Conservation (phyloP, 2,888 invertebrate species). For the Lumbricus terrestris region DNA sequence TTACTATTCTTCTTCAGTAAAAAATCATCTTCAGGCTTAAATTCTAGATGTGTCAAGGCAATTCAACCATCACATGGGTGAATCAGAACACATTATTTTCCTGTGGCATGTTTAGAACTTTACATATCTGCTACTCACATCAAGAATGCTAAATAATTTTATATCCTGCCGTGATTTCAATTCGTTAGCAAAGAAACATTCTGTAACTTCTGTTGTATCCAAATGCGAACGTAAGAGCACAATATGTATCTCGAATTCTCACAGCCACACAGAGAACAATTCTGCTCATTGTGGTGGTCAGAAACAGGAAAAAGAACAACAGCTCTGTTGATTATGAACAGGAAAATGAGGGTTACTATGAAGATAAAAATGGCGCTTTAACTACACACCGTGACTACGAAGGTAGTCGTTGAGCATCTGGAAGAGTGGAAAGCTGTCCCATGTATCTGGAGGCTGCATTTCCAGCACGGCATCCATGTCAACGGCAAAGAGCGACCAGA, state of each 20-base stretch:
- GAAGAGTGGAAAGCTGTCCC: constrained; percentile 98
- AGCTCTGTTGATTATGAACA: background rate
- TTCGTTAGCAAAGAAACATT: background rate
- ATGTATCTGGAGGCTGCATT: constrained; percentile 94
- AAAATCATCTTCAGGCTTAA: background rate
- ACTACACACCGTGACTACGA: constrained; percentile 85
- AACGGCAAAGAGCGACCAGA: constrained; percentile 98
- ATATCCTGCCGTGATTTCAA: background rate
- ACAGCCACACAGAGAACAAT: no score
- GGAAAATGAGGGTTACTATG: background rate
- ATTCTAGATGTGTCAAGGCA: background rate
- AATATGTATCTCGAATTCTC: background rate
- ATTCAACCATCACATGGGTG: background rate
- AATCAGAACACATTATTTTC: background rate
- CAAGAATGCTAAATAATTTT: background rate
- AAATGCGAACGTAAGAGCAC: background rate
- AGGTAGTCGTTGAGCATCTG: constrained; percentile 98
- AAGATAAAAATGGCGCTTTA: no score
- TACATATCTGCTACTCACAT: background rate
- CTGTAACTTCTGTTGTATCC: background rate
- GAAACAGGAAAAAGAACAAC: background rate
- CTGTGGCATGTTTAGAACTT: background rate
- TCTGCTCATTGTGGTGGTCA: background rate
- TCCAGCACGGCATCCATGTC: constrained; percentile 96
- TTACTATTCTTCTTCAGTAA: no score